phyloP scores from a whole-genome alignment of 2,888 invertebrate genomes.

The Heliconius erato region DNA sequence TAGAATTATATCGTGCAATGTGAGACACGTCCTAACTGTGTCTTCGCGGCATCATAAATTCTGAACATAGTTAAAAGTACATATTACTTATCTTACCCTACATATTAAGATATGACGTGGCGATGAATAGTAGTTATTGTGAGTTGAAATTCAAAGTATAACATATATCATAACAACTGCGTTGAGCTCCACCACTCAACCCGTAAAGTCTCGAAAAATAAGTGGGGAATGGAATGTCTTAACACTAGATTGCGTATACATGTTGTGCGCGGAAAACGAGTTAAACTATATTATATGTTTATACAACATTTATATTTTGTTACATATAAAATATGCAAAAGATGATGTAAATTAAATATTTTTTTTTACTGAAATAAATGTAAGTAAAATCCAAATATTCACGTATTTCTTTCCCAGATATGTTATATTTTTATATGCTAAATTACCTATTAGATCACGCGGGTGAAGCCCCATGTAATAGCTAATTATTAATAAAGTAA shows the following conservation, averaged over 20 bases:
- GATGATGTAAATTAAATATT: no score
- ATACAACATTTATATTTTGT: no score
- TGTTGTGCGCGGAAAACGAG: no score
- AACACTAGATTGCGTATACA: neutral
- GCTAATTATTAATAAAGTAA: no score
- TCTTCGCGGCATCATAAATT: neutral
- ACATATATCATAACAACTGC: neutral
- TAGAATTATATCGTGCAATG: constrained; percentile 14
- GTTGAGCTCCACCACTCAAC: neutral
- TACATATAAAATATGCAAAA: no score
- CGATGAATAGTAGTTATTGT: neutral
- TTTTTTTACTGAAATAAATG: no score
- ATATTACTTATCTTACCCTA: constrained; percentile 1
- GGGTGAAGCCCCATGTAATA: no score
- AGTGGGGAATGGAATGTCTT: neutral
- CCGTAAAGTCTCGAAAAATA: neutral
- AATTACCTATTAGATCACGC: no score
- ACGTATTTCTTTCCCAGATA: no score
- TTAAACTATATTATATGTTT: no score
- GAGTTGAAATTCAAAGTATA: neutral
- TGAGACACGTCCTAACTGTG: constrained; percentile 6
- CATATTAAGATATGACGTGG: neutral
- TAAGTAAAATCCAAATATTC: no score
- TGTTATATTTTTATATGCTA: no score
- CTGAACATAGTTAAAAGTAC: constrained; percentile 16